Conservation (phyloP, 2,888 invertebrate species). For the Gandaritis pyraliata region DNA sequence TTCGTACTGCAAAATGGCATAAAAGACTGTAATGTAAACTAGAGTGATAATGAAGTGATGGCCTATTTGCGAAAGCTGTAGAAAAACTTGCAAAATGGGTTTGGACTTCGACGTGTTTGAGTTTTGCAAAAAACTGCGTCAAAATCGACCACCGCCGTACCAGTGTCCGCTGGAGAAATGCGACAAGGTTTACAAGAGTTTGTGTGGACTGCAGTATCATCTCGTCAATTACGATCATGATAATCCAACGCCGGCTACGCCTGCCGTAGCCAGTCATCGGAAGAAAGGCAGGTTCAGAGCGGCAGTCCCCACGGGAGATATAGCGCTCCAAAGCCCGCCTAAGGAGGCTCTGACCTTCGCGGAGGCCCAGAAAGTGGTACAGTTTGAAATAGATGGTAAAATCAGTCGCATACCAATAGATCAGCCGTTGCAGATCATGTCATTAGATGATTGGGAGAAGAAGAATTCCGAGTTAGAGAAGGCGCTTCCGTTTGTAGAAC, state of each 20-base stretch:
- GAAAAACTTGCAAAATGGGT: slow-evolving; percentile 83
- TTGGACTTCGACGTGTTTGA: slow-evolving; percentile 94
- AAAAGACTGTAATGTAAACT: no score
- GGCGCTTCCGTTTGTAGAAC: slow-evolving; percentile 72
- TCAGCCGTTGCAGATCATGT: slow-evolving; percentile 88
- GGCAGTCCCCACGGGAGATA: slow-evolving; percentile 84
- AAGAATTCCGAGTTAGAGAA: slow-evolving; percentile 77
- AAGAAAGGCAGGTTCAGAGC: slow-evolving; percentile 86
- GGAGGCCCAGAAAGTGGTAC: slow-evolving; percentile 93
- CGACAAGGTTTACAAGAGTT: slow-evolving; percentile 93
- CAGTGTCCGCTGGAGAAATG: slow-evolving; percentile 94
- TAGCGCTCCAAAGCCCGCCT: slow-evolving; percentile 79
- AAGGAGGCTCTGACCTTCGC: slow-evolving; percentile 92
- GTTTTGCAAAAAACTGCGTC: slow-evolving; percentile 92
- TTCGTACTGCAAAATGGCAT: no score
- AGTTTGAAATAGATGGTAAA: slow-evolving; percentile 93
- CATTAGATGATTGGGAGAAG: slow-evolving; percentile 87
- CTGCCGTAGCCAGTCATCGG: slow-evolving; percentile 85
- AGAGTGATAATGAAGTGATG: slow-evolving; percentile 1
- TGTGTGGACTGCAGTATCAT: slow-evolving; percentile 94
- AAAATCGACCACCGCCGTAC: slow-evolving; percentile 93
- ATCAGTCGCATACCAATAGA: slow-evolving; percentile 87
- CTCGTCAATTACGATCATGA: slow-evolving; percentile 94
- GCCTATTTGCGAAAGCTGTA: slow-evolving; percentile 10
- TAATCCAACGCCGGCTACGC: slow-evolving; percentile 87